Evolutionary conservation across 1,140 invertebrate species (phyloP), one percentile per base, ranked within the genome.

Genomic region (Conus betulinus): DNA sequence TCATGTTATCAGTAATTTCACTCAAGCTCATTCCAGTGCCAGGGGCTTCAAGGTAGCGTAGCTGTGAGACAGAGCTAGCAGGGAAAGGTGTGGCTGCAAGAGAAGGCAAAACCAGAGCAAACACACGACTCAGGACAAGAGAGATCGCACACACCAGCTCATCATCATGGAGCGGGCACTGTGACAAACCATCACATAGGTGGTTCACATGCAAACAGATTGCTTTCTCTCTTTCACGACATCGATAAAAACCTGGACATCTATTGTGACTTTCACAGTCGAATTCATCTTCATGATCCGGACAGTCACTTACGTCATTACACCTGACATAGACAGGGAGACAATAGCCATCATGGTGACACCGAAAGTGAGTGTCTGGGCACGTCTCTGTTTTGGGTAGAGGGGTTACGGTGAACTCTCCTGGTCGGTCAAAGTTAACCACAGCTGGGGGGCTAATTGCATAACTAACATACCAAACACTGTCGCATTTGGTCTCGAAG

Each of bases 51-150:
- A 63, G 60, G 23, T 60, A 84, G 83, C 83, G 83, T 17, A 84
- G n/a, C 0, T 74, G 51, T 60, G 53, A 15, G 39, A 85, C 71
- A 25, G 53, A 25, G 20, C 27, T 55, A 23, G 25, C 27, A n/a
- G 10, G 20, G 63, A 27, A 88, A 78, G 10, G 55, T 17, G 20
- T 52, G 25, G 6, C 55, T 15, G n/a, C 88, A 89, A 0, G 27
- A 55, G 27, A 88, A 67, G 13, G 78, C 63, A 52, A 60, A 55
- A 57, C 76, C 85, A 55, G 10, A 27, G 63, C 85, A 90, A 10
- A 51, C 27, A 55, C 88, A 90, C 23, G n/a, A 71, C 93, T 53
- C 90, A 94, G 83, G 83, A 27, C 83, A 84, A n/a, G 17, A 6
- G 20, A 84, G 2, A 23, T 86, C 23, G 79, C 86, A 90, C 86